Evolutionary conservation across 2,113 vertebrate species (phyloP).

Genomic region (Ibidorhyncha struthersii): DNA sequence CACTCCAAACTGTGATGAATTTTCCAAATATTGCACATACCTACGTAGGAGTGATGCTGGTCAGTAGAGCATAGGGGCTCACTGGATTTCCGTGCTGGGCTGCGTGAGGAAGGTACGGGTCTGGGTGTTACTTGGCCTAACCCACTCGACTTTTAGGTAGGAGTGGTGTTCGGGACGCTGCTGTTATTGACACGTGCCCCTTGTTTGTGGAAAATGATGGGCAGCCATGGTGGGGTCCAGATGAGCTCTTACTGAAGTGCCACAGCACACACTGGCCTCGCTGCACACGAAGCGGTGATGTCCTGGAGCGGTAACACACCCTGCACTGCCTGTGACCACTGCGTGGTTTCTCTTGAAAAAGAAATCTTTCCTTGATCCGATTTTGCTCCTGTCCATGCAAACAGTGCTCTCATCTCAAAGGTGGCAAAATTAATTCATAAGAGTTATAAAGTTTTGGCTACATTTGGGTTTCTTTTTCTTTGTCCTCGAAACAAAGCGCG

Average conservation of each 20-base stretch:
- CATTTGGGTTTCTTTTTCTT: background rate
- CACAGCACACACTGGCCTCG: fast-evolving
- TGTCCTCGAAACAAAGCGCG: background rate
- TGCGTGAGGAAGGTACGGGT: background rate
- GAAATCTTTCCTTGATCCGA: background rate
- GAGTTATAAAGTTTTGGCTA: background rate
- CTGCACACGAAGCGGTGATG: fast-evolving
- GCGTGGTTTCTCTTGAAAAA: background rate
- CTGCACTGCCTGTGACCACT: too few relatives aligned
- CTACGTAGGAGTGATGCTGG: background rate
- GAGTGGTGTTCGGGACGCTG: background rate
- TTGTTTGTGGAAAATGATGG: too few relatives aligned
- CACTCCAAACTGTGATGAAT: background rate
- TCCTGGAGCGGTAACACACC: background rate
- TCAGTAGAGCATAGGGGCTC: fast-evolving
- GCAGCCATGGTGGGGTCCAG: fast-evolving
- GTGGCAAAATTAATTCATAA: background rate
- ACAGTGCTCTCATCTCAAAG: background rate
- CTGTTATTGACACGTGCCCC: fast-evolving
- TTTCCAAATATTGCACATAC: background rate
- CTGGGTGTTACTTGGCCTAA: background rate
- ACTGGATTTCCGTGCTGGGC: background rate
- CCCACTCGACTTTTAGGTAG: background rate
- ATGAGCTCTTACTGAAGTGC: background rate
- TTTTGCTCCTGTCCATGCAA: background rate